Conservation (phyloP, 1,140 invertebrate species). For the Spodoptera litura region DNA sequence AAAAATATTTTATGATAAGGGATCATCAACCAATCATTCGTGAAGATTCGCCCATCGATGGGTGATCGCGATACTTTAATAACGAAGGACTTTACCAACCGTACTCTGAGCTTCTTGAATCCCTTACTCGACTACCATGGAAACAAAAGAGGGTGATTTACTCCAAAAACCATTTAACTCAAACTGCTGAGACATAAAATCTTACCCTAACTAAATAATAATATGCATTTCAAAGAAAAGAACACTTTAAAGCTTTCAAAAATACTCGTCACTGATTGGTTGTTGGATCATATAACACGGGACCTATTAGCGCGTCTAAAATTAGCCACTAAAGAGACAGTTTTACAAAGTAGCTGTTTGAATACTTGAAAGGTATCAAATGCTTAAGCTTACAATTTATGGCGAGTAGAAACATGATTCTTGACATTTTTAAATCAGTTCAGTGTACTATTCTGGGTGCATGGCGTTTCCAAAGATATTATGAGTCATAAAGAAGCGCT, state of each 20-base stretch:
- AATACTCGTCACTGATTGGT: conserved; percentile 23
- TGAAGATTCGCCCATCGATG: too few species aligned
- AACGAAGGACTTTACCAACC: too few species aligned
- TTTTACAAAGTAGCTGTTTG: conserved; percentile 24
- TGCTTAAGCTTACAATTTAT: conserved; percentile 44
- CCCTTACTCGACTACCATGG: too few species aligned
- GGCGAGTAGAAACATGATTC: conserved; percentile 36
- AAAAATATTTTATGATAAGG: too few species aligned
- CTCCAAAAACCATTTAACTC: too few species aligned
- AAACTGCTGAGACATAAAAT: conserved; percentile 1
- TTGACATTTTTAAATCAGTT: conserved; percentile 43
- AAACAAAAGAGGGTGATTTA: too few species aligned
- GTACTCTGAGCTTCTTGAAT: too few species aligned
- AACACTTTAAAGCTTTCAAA: background rate
- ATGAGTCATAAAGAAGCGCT: conserved; percentile 13
- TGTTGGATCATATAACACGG: conserved; percentile 15
- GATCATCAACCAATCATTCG: too few species aligned
- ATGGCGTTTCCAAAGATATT: conserved; percentile 17
- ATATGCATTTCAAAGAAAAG: background rate
- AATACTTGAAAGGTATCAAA: conserved; percentile 47
- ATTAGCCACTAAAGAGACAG: conserved; percentile 17
- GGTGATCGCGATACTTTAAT: too few species aligned
- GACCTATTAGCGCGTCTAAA: conserved; percentile 34
- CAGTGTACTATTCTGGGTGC: conserved; percentile 12
- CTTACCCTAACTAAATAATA: too few species aligned